Percentiles rank a stretch among this genome's conserved stretches.
Conservation (phyloP, 2,888 invertebrate genomes). For the Amphipyra berbera region DNA sequence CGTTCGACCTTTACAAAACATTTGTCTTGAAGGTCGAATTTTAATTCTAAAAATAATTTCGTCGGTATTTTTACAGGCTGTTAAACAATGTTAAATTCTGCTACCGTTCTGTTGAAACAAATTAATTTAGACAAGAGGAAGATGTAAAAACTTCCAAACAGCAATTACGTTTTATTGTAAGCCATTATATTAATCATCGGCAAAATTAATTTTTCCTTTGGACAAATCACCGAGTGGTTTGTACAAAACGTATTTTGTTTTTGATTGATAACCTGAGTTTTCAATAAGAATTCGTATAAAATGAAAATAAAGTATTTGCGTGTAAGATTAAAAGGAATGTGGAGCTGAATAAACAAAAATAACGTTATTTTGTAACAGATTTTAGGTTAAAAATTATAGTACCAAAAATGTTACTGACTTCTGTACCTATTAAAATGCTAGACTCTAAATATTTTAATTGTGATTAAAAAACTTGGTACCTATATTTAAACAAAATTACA, state of each 20-base stretch:
- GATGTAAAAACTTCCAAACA: constrained; percentile 89
- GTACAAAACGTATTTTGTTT: constrained; percentile 81
- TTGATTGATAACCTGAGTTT: constrained; percentile 81
- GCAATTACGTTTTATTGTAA: constrained; percentile 88
- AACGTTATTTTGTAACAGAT: no score
- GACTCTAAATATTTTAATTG: no score
- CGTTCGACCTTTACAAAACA: constrained; percentile 7
- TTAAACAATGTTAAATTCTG: constrained; percentile 59
- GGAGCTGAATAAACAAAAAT: no score
- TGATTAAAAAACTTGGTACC: no score
- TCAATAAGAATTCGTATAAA: constrained; percentile 70
- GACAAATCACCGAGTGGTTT: constrained; percentile 86
- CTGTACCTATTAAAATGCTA: no score
- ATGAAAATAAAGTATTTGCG: constrained; percentile 5
- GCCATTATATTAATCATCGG: constrained; percentile 89
- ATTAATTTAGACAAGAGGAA: constrained; percentile 88
- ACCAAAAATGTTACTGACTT: no score
- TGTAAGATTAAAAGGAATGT: no score
- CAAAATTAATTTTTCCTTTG: constrained; percentile 89
- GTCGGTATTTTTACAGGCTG: constrained; percentile 46
- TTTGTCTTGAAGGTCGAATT: constrained; percentile 22
- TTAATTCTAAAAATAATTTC: constrained; percentile 14
- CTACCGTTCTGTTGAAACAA: constrained; percentile 75
- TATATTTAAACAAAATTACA: no score
- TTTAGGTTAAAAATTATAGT: no score